These are phyloP conservation scores for Bombus affinis DNA, from an alignment of 1,140 invertebrate genomes.

Conservation along the genomic window DNA sequence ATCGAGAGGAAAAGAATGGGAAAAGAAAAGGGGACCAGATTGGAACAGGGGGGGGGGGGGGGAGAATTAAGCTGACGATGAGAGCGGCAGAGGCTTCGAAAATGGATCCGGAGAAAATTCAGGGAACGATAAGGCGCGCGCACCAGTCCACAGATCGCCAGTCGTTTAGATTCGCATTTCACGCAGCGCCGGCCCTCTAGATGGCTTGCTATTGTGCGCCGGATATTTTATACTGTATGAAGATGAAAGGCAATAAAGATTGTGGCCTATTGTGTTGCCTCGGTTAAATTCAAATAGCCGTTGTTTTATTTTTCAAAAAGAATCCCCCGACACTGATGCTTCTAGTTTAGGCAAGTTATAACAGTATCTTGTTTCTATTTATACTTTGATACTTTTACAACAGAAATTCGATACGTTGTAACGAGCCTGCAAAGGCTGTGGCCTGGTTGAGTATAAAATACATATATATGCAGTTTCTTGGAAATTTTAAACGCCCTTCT, in stretches of 20 bases:
- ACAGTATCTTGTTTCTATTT: background rate
- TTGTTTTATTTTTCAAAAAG: slow-evolving; percentile 22
- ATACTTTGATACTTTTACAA: background rate
- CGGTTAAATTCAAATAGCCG: slow-evolving; percentile 53
- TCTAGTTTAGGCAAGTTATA: background rate
- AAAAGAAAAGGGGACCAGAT: slow-evolving; percentile 33
- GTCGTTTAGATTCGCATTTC: slow-evolving; percentile 64
- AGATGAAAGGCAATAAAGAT: slow-evolving; percentile 67
- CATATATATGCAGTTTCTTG: no score
- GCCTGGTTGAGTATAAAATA: no score
- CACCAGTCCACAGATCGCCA: slow-evolving; percentile 40
- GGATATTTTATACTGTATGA: slow-evolving; percentile 63
- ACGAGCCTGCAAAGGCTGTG: no score
- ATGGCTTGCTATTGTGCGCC: slow-evolving; percentile 57
- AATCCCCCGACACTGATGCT: background rate
- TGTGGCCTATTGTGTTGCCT: slow-evolving; percentile 45
- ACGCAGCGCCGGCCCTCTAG: slow-evolving; percentile 62
- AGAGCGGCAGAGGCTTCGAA: slow-evolving; percentile 28
- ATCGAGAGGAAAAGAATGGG: slow-evolving; percentile 39
- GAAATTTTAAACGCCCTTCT: no score
- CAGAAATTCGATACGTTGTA: background rate
- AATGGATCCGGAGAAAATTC: slow-evolving; percentile 54
- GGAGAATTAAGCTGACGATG: slow-evolving; percentile 36
- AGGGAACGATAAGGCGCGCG: slow-evolving; percentile 53
- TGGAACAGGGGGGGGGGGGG: slow-evolving; percentile 17